A percentile compares a stretch with the other conserved stretches of the same genome.
phyloP scores from a whole-genome alignment of 1,140 invertebrate species.

The Radopholus similis region DNA sequence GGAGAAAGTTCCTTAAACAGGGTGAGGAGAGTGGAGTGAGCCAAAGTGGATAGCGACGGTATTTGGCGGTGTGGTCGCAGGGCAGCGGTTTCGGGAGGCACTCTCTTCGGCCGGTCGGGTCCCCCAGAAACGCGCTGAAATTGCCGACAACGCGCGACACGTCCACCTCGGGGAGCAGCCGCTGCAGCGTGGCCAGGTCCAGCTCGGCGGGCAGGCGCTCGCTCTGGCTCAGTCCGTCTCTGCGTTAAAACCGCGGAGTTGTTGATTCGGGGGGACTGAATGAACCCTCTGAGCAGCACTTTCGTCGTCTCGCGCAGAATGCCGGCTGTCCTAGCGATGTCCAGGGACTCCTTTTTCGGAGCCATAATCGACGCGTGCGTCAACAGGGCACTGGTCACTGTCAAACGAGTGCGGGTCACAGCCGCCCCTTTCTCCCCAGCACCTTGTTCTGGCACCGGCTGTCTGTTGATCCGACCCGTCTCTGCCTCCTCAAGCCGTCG shows the following conservation, averaged over 20 bases:
- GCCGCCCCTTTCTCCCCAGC: too few species aligned
- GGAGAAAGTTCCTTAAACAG: conserved; percentile 65
- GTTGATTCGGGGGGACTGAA: not conserved
- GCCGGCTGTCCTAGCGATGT: conserved; percentile 50
- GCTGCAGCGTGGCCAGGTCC: conserved; percentile 50
- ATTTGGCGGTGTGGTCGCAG: conserved; percentile 77
- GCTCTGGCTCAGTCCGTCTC: conserved; percentile 37
- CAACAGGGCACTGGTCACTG: conserved; percentile 37
- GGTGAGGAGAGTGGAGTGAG: conserved; percentile 86
- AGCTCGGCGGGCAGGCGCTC: conserved; percentile 48
- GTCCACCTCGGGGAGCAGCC: conserved; percentile 55
- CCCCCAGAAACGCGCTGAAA: conserved; percentile 46
- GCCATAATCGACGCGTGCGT: conserved; percentile 54
- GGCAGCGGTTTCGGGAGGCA: conserved; percentile 61
- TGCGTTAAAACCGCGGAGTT: conserved; percentile 23
- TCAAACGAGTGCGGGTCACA: conserved; percentile 8
- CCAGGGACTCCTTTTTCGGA: conserved; percentile 54
- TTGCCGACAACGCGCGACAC: conserved; percentile 53
- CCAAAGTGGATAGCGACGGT: conserved; percentile 76
- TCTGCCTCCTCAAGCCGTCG: conserved; percentile 49
- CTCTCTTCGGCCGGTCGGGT: conserved; percentile 19
- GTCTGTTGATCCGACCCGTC: conserved; percentile 32
- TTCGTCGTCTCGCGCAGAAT: conserved; percentile 55
- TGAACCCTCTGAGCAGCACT: conserved; percentile 49
- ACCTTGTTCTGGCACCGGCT: conserved; percentile 9